Evolutionary conservation across 2,888 invertebrate species (phyloP).

Genomic region (Lordiphosa fenestrarum): DNA sequence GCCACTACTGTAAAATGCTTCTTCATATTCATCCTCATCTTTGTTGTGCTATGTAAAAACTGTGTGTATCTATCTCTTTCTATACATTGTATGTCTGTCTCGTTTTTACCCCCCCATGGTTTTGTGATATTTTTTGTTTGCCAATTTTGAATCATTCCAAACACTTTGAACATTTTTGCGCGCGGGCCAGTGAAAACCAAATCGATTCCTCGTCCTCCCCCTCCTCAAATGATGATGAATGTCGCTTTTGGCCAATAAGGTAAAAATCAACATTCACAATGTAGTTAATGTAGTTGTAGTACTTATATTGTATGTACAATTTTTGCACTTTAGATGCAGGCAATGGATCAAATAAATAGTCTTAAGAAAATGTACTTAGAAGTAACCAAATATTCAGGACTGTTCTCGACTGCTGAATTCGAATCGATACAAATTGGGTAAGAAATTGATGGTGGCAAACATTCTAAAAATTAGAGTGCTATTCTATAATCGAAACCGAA

Average conservation of each 20-base stretch:
- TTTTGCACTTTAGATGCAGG: constrained; percentile 1
- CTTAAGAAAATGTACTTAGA: no score
- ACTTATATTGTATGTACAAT: neutral
- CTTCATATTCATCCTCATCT: constrained; percentile 18
- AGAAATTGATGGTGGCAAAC: no score
- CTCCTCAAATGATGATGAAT: constrained; percentile 76
- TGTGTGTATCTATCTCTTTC: constrained; percentile 37
- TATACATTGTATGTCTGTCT: constrained; percentile 31
- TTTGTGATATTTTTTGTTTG: constrained; percentile 34
- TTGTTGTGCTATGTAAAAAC: constrained; percentile 23
- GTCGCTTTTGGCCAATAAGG: constrained; percentile 80
- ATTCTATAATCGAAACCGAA: no score
- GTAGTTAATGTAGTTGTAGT: constrained; percentile 18
- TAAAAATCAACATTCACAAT: constrained; percentile 60
- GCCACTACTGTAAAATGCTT: constrained; percentile 31
- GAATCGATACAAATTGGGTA: no score
- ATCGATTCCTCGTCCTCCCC: constrained; percentile 67
- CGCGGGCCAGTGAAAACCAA: constrained; percentile 67
- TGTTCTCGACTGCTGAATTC: no score
- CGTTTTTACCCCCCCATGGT: constrained; percentile 29
- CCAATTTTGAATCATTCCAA: constrained; percentile 67
- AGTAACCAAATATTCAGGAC: no score
- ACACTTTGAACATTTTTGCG: constrained; percentile 55
- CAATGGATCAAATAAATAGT: neutral
- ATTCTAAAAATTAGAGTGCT: no score